Evolutionary conservation across 2,888 invertebrate genomes (phyloP), one percentile per base, ranked within the genome.

Genomic region (Lepidocyrtinus sp.): DNA sequence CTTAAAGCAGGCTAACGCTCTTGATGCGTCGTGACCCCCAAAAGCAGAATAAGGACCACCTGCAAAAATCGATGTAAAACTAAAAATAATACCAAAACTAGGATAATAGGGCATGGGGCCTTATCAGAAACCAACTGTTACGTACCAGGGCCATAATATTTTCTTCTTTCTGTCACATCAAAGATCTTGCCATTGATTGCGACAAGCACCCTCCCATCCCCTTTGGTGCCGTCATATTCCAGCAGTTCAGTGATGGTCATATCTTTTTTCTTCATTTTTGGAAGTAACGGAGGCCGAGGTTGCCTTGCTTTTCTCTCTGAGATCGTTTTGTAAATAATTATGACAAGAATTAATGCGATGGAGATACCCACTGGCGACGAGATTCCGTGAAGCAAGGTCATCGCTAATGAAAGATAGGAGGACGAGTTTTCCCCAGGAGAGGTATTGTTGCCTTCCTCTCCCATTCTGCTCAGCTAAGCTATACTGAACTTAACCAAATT

Each of bases 181-280:
- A 96, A 99, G 70, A 99, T 94, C 90, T 93, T 96, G 25, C 97
- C 96, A 89, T 98, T 97, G 71, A 98, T 95, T 7, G 96, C 98
- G 61, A 99, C 92, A 84, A 98, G 90, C 82, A 98, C 94, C 85
- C 98, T 91, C 25, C 96, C 96, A 88, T 97, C 97, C 27, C 93
- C 90, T 87, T 94, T 94, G 74, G 90, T 94, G 2, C 98, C 98
- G 88, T 98, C 95, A 88, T 93, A 98, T 86, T 93, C 92, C 85
- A 92, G 92, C 85, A 99, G 90, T 89, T 99, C 97, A 86, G 94
- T 92, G 59, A 96, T 90, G 1, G 95, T 96, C 90, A 98, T 96
- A 89, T 99, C 98, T 87, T 93, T 92, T 85, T 91, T 91, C 87
- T 96, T 93, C 88, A 98, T 88, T 89, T 94, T 95, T 12, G 96